phyloP scores from a whole-genome alignment of 2,888 invertebrate genomes.

The Cepaea hortensis region DNA sequence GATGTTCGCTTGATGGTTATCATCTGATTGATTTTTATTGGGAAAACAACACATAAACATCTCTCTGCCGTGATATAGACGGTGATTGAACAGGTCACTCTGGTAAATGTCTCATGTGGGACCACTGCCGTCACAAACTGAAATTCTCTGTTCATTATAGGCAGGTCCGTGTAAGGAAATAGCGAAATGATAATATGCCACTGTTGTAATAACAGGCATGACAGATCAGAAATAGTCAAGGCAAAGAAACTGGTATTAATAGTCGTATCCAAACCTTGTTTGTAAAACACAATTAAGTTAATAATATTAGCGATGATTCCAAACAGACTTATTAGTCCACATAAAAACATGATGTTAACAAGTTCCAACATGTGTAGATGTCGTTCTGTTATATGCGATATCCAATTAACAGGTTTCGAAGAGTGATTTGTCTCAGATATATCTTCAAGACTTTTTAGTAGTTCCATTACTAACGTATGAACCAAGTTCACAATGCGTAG shows the following conservation, averaged over 20 bases:
- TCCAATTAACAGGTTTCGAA: too few relatives aligned
- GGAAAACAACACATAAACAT: slow-evolving; percentile 24
- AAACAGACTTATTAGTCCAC: not conserved
- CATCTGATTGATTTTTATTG: slow-evolving; percentile 17
- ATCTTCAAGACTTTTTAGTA: too few relatives aligned
- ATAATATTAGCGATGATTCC: slow-evolving; percentile 9
- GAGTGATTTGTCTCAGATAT: too few relatives aligned
- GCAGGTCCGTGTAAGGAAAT: not conserved
- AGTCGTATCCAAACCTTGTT: slow-evolving; percentile 17
- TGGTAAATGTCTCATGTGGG: not conserved
- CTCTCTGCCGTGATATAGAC: slow-evolving; percentile 31
- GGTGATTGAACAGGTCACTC: slow-evolving; percentile 4
- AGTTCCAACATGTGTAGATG: too few relatives aligned
- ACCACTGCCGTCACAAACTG: not conserved
- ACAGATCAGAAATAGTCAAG: slow-evolving; percentile 27
- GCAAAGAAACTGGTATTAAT: slow-evolving; percentile 31
- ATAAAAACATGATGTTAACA: not conserved
- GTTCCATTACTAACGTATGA: too few relatives aligned
- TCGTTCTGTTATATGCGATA: too few relatives aligned
- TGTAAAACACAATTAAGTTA: slow-evolving; percentile 28
- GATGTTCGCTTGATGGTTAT: slow-evolving; percentile 14
- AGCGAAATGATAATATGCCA: not conserved
- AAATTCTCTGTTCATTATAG: not conserved
- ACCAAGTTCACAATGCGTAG: too few relatives aligned
- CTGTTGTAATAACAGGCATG: not conserved